These are phyloP conservation scores for Anguilla marmorata DNA, from an alignment of 2,797 vertebrate species.

Conservation along the genomic window DNA sequence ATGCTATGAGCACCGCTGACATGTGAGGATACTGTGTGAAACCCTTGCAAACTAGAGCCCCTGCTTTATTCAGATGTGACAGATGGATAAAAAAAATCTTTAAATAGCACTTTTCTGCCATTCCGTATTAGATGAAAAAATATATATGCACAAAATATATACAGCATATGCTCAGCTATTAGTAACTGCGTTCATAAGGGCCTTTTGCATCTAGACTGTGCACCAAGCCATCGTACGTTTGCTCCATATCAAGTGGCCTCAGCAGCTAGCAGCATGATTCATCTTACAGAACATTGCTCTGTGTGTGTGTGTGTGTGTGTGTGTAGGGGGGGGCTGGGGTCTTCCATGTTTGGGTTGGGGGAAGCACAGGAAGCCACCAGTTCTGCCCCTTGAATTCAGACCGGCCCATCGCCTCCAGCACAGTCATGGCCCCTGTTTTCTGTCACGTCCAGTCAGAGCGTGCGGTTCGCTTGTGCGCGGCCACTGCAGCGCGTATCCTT, in stretches of 20 bases:
- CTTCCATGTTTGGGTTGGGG: constrained; percentile 52
- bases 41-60: background rate
- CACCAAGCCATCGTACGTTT: constrained; percentile 28
- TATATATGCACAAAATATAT: background rate
- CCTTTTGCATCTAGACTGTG: constrained; percentile 15
- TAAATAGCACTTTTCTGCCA: no score
- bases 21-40: background rate
- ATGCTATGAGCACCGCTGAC: background rate
- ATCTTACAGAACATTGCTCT: constrained; percentile 44
- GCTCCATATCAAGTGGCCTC: constrained; percentile 34
- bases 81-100: no score
- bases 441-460: background rate
- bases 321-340: background rate
- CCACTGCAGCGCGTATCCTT: constrained; percentile 13
- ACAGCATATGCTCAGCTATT: background rate
- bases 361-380: constrained; percentile 43
- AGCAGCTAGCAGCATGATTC: constrained; percentile 35
- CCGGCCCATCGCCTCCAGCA: constrained; percentile 34
- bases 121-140: background rate
- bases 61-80: background rate
- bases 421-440: constrained; percentile 27
- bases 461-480: background rate
- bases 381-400: constrained; percentile 44
- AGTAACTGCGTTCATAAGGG: background rate
- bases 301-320: background rate